Conservation (phyloP, 1,140 invertebrate genomes). For the Melanaphis sacchari region DNA sequence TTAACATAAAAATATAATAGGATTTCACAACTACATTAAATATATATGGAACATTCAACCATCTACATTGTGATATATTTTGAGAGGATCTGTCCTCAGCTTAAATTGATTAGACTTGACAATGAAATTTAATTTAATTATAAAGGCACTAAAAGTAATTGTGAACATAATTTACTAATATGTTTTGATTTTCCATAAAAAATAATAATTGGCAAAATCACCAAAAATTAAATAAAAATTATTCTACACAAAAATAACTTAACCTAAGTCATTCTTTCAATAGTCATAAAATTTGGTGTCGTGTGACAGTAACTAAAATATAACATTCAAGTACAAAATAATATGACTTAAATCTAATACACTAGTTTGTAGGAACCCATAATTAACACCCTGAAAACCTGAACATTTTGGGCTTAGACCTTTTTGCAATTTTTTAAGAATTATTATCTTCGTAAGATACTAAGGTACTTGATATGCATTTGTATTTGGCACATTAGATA, state of each 20-base stretch:
- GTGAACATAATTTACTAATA: constrained; percentile 14
- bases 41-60: constrained; percentile 40
- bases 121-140: neutral
- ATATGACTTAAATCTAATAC: constrained; percentile 26
- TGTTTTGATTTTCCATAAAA: constrained; percentile 39
- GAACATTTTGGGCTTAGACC: constrained; percentile 32
- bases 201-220: constrained; percentile 21
- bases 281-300: constrained; percentile 12
- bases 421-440: neutral
- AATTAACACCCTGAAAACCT: constrained; percentile 55
- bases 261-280: neutral
- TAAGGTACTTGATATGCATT: constrained; percentile 48
- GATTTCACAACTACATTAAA: constrained; percentile 13
- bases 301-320: constrained; percentile 18
- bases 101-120: neutral
- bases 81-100: neutral
- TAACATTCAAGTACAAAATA: constrained; percentile 38
- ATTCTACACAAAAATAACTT: neutral
- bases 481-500: constrained; percentile 40
- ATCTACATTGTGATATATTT: neutral
- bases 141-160: constrained; percentile 17
- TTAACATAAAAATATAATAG: neutral
- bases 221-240: constrained; percentile 1
- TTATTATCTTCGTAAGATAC: constrained; percentile 46
- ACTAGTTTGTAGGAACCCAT: constrained; percentile 54